Conservation (phyloP, 1,140 invertebrate species). For the Coptotermes formosanus region DNA sequence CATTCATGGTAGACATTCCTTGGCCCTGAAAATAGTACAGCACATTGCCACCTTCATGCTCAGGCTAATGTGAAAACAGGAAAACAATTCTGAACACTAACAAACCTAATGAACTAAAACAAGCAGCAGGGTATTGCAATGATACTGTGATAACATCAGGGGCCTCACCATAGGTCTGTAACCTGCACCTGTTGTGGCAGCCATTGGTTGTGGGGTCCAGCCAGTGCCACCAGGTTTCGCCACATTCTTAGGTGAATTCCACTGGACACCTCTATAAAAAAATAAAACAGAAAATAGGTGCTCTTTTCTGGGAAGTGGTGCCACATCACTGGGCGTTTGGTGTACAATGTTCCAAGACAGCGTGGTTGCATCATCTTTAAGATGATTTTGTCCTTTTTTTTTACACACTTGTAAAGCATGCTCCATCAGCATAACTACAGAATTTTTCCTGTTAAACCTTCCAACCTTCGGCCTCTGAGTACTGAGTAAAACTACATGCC, state of each 20-base stretch:
- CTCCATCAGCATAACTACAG: too few relatives aligned
- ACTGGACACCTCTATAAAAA: slow-evolving; percentile 66
- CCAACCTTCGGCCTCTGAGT: too few relatives aligned
- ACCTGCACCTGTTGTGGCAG: slow-evolving; percentile 77
- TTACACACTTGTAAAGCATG: too few relatives aligned
- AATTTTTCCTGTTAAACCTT: too few relatives aligned
- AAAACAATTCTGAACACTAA: neutral
- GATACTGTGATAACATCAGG: neutral
- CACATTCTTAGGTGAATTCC: slow-evolving; percentile 82
- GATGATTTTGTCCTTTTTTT: too few relatives aligned
- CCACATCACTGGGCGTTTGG: too few relatives aligned
- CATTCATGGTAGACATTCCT: slow-evolving; percentile 32
- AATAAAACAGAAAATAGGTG: neutral
- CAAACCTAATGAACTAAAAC: slow-evolving; percentile 16
- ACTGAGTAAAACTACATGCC: too few relatives aligned
- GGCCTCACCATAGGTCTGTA: slow-evolving; percentile 77
- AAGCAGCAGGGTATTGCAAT: slow-evolving; percentile 6
- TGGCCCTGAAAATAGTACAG: slow-evolving; percentile 32
- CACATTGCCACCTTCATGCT: slow-evolving; percentile 21
- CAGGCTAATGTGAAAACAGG: neutral
- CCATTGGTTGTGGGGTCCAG: slow-evolving; percentile 83
- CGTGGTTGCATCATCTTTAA: too few relatives aligned
- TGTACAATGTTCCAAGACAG: too few relatives aligned
- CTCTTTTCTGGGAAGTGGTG: too few relatives aligned
- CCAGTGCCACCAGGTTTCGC: slow-evolving; percentile 67